These are phyloP conservation scores for Notocelia uddmanniana DNA, from an alignment of 2,888 invertebrate species.

Conservation along the genomic window DNA sequence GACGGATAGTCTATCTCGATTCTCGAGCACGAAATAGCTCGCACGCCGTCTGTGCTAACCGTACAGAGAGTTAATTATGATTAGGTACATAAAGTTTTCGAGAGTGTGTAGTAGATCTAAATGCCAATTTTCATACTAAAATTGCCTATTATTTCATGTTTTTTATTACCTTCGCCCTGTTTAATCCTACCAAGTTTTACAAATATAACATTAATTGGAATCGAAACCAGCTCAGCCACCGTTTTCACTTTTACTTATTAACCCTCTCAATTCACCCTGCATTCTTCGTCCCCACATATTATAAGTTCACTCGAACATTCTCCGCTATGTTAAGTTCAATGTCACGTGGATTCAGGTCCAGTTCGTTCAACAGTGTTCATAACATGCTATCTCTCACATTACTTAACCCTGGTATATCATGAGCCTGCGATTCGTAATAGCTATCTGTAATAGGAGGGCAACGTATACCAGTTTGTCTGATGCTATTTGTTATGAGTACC, in stretches of 20 bases:
- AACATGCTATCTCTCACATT: neutral
- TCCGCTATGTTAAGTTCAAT: slow-evolving; percentile 51
- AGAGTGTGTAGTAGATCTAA: too few relatives aligned
- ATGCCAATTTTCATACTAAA: too few relatives aligned
- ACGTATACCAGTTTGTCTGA: neutral
- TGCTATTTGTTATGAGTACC: neutral
- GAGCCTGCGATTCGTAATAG: neutral
- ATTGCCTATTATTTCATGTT: neutral
- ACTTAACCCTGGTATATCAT: neutral
- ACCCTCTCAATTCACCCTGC: slow-evolving; percentile 20
- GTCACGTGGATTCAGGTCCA: slow-evolving; percentile 57
- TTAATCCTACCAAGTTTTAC: neutral
- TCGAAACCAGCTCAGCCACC: neutral
- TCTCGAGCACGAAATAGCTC: too few relatives aligned
- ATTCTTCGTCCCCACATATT: slow-evolving; percentile 8
- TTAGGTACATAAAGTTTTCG: too few relatives aligned
- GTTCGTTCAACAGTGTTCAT: slow-evolving; percentile 42
- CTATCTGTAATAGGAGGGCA: neutral
- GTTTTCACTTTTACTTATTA: neutral
- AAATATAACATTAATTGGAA: neutral
- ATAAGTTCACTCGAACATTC: slow-evolving; percentile 26
- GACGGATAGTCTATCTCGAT: too few relatives aligned
- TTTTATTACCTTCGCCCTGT: neutral
- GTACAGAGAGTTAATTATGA: too few relatives aligned
- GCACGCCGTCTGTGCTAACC: too few relatives aligned